phyloP scores from a whole-genome alignment of 2,113 vertebrate species.

The Pollimyrus isidori region DNA sequence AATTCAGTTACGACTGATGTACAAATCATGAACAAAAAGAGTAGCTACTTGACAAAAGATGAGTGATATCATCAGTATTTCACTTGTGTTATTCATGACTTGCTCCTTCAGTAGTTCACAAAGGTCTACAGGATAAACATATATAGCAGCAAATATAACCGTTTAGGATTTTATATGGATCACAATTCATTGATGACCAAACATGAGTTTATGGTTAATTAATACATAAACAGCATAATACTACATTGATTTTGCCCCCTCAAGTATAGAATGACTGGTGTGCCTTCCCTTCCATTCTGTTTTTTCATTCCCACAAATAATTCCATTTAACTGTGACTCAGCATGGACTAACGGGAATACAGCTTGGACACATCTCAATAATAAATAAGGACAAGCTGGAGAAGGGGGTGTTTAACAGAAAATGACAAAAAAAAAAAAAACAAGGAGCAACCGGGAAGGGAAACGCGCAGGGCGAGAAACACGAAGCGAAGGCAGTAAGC shows the following conservation, averaged over 20 bases:
- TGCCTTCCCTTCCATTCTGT: background rate
- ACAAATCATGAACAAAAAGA: background rate
- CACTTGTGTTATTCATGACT: background rate
- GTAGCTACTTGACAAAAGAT: background rate
- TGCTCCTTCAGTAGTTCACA: background rate
- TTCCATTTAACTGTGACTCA: background rate
- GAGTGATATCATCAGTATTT: background rate
- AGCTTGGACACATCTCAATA: background rate
- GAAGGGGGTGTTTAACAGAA: background rate
- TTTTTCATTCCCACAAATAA: background rate
- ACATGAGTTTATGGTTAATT: background rate
- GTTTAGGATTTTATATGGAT: background rate
- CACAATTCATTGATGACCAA: background rate
- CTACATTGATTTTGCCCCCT: background rate
- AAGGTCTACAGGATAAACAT: background rate
- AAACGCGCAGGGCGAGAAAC: background rate
- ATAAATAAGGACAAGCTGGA: background rate
- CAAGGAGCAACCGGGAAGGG: background rate
- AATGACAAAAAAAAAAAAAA: background rate
- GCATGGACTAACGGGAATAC: background rate
- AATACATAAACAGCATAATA: background rate
- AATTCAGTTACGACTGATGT: background rate
- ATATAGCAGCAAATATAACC: background rate
- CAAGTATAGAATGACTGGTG: background rate
- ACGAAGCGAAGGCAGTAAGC: background rate